Conservation (phyloP, 2,113 vertebrate genomes). For the Cariama cristata region DNA sequence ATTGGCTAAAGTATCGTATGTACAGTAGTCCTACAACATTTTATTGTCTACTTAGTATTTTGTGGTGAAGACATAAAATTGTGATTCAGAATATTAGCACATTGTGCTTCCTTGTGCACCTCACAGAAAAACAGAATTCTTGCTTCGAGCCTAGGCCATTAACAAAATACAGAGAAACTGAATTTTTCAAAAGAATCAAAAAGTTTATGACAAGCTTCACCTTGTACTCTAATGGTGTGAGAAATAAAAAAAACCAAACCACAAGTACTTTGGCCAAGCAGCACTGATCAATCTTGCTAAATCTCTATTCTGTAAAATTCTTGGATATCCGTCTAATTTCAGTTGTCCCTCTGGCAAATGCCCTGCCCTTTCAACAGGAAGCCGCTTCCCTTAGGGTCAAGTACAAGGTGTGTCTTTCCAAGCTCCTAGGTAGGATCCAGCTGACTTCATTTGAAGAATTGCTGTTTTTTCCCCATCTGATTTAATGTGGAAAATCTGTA, state of each 20-base stretch:
- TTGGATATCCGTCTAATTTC: neutral
- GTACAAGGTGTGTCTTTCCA: neutral
- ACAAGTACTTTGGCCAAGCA: neutral
- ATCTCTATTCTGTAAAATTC: neutral
- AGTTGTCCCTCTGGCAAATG: neutral
- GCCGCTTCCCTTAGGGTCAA: neutral
- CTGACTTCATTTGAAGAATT: neutral
- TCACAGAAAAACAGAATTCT: neutral
- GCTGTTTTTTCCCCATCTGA: neutral
- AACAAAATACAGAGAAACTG: neutral
- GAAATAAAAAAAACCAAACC: neutral
- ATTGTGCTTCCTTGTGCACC: neutral
- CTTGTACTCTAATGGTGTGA: neutral
- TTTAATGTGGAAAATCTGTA: neutral
- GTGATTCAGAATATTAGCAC: neutral
- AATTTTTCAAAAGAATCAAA: neutral
- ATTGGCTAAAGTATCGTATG: neutral
- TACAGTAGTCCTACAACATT: neutral
- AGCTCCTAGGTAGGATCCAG: neutral
- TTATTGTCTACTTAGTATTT: neutral
- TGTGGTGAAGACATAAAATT: neutral
- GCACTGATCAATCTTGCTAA: neutral
- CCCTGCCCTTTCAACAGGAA: neutral
- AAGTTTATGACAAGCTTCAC: neutral
- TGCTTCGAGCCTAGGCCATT: neutral